phyloP scores from a whole-genome alignment of 1,140 invertebrate species.

The Phenacoccus solenopsis region DNA sequence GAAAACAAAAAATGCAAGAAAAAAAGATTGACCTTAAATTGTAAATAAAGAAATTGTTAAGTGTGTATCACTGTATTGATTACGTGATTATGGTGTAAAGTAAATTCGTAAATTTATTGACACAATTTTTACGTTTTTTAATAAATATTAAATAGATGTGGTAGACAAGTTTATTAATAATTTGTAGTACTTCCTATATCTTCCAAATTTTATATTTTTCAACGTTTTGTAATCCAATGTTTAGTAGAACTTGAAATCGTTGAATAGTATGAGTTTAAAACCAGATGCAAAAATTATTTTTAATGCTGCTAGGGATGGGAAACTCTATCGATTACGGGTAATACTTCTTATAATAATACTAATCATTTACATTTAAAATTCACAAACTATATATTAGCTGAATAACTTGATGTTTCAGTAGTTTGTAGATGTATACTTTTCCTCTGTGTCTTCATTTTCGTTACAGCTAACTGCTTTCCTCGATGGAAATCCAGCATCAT shows the following conservation, averaged over 20 bases:
- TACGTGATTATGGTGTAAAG: background rate
- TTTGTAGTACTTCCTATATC: background rate
- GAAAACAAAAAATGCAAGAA: background rate
- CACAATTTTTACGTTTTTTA: background rate
- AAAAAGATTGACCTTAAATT: background rate
- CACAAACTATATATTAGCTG: too few relatives aligned
- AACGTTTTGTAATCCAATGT: background rate
- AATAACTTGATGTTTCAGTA: too few relatives aligned
- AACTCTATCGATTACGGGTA: background rate
- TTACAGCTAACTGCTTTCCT: too few relatives aligned
- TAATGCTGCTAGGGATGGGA: background rate
- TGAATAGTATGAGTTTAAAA: background rate
- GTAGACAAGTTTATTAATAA: background rate
- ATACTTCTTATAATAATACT: too few relatives aligned
- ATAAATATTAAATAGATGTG: background rate
- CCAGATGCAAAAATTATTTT: slow-evolving; percentile 2
- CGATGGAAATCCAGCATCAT: too few relatives aligned
- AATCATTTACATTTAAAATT: too few relatives aligned
- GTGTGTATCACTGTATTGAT: background rate
- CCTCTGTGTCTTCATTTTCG: too few relatives aligned
- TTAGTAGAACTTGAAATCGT: background rate
- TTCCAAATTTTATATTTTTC: background rate
- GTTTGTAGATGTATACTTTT: too few relatives aligned
- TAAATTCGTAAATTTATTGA: background rate
- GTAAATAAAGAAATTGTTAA: background rate